Conservation (phyloP, 2,888 invertebrate species). For the Micoletzkya japonica region DNA sequence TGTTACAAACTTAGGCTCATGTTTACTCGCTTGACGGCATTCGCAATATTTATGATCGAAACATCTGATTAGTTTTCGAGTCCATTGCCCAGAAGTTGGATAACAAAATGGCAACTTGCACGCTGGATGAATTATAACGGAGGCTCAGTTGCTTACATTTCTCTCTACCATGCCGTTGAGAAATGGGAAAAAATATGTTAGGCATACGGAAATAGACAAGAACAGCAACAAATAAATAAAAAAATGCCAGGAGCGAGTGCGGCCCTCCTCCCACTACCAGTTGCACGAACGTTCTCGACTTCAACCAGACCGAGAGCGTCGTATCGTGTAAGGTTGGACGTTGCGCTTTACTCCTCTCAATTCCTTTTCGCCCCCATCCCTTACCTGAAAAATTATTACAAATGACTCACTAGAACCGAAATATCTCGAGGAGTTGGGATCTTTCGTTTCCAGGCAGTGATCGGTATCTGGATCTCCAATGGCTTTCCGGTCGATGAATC, state of each 20-base stretch:
- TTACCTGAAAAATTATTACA: too few species aligned
- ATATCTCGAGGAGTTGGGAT: neutral
- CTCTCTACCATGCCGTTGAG: neutral
- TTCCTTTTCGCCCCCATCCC: neutral
- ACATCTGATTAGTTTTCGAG: neutral
- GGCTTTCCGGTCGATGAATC: constrained; percentile 23
- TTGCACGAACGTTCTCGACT: constrained; percentile 1
- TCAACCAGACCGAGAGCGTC: constrained; percentile 11
- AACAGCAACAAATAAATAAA: neutral
- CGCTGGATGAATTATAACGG: neutral
- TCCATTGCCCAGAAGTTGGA: neutral
- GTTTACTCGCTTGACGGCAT: too few species aligned
- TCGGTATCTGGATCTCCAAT: constrained; percentile 22
- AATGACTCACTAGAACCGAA: neutral
- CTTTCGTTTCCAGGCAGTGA: constrained; percentile 1
- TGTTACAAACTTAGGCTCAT: too few species aligned
- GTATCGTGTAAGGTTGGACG: constrained; percentile 15
- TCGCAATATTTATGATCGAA: too few species aligned
- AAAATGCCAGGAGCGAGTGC: constrained; percentile 10
- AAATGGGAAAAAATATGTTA: neutral
- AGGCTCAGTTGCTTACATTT: too few species aligned
- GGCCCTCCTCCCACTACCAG: constrained; percentile 8
- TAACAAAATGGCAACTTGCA: neutral
- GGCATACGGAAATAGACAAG: neutral
- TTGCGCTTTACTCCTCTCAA: neutral